Base-by-base conservation (phyloP, 53 echinoderm and acorn worm species). In the Stichopus horrens region DNA sequence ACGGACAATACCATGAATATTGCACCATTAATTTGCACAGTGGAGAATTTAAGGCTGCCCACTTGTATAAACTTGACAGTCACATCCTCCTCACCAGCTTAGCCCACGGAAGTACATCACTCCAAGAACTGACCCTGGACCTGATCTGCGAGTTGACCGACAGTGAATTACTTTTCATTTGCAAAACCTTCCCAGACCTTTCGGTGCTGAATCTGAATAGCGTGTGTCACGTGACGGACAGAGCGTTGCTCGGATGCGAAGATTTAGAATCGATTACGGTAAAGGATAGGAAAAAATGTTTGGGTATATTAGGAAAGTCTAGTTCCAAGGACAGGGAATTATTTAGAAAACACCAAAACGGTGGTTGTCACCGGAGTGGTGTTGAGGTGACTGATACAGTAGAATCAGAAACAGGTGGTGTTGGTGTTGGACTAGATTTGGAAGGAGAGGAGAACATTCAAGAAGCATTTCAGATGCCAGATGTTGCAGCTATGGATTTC, bases 141-240 rank as follows among this genome's bases (percentile, higher is more conserved):
- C 21, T 76, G 21, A 76, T 76, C 10, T 76, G 77, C 51, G 77
- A 76, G 54, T 37, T 76, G 14, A 37, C 77, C 8, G 77, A 76
- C 51, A 9, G 21, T 0, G 77, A 76, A 11, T 13, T 76, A 11
- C 13, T 76, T 76, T 11, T n/a, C 14, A 54, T 76, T 76, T 51
- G 52, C 54, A 54, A 76, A 52, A 8, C 9, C 23, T 76, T 76
- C 8, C 77, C 77, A 0, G 0, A 23, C 51, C 77, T 76, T 16
- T 53, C 52, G 6, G 52, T 76, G 23, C 52, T 76, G 10, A 76
- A 76, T 3, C 21, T 76, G 52, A 76, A 76, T 16, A 76, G 77
- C 21, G 52, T 51, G 7, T 76, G 77, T 4, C 23, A 37, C 4
- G 52, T 76, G 52, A 76, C 77, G 14, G 77, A 76, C 54, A 7